These are phyloP conservation scores for Virgularia gustaviana DNA, from an alignment of 92 coral and sea anemone species.

Conservation along the genomic window DNA sequence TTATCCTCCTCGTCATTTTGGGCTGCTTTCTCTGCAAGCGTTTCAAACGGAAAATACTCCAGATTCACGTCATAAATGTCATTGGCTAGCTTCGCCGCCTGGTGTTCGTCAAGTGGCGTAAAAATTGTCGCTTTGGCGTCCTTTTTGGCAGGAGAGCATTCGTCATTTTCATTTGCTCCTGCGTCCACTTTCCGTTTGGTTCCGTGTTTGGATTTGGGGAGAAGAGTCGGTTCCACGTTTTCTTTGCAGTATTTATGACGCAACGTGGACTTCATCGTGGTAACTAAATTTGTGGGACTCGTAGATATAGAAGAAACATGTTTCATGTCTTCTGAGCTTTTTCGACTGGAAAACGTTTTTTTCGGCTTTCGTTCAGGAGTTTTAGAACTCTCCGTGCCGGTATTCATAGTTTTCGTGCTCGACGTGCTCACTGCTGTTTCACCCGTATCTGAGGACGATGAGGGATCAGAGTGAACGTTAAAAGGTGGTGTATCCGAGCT, in stretches of 20 bases:
- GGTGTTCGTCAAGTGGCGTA: constrained; percentile 32
- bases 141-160: constrained; percentile 6
- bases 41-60: constrained; percentile 38
- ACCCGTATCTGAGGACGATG: too few relatives aligned
- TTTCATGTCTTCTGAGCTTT: too few relatives aligned
- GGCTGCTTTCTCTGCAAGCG: constrained; percentile 35
- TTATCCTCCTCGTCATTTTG: constrained; percentile 9
- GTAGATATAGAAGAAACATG: too few relatives aligned
- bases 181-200: constrained; percentile 19
- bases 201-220: not conserved
- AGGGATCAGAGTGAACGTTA: too few relatives aligned
- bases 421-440: too few relatives aligned
- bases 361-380: too few relatives aligned
- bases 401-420: too few relatives aligned
- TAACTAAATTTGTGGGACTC: constrained; percentile 8
- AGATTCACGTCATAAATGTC: constrained; percentile 32
- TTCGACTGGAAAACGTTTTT: too few relatives aligned
- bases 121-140: constrained; percentile 27
- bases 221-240: constrained; percentile 17
- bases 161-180: not conserved
- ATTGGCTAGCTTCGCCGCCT: constrained; percentile 32
- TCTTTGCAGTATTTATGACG: constrained; percentile 15
- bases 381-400: too few relatives aligned
- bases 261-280: constrained; percentile 10
- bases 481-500: too few relatives aligned